A percentile compares a stretch with the other conserved stretches of the same genome.
phyloP scores from a whole-genome alignment of 2,113 vertebrate genomes.

The Xiphophorus couchianus region DNA sequence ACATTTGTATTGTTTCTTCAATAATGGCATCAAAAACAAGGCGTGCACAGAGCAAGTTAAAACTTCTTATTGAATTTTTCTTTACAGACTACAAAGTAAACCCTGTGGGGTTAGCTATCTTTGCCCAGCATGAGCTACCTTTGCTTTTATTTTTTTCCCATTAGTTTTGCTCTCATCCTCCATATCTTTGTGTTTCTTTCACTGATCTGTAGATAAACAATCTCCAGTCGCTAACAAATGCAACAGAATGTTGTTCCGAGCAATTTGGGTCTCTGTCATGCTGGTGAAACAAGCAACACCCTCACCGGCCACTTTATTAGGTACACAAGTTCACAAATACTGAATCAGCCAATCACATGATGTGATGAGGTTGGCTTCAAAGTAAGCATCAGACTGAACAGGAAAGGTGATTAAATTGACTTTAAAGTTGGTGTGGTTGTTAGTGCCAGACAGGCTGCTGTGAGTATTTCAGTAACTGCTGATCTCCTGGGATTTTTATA shows the following conservation, averaged over 20 bases:
- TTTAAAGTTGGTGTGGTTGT: neutral
- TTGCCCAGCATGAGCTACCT: slow-evolving; percentile 1
- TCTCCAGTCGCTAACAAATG: slow-evolving; percentile 19
- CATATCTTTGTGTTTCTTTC: neutral
- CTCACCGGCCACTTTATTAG: neutral
- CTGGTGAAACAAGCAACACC: too few relatives aligned
- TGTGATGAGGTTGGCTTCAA: neutral
- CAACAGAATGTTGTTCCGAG: slow-evolving; percentile 18
- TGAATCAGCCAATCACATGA: neutral
- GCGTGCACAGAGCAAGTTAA: neutral
- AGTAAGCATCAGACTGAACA: neutral
- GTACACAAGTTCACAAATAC: neutral
- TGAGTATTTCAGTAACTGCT: too few relatives aligned
- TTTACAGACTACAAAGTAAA: slow-evolving; percentile 22
- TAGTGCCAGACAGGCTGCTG: too few relatives aligned
- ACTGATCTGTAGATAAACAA: slow-evolving; percentile 16
- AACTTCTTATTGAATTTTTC: slow-evolving; percentile 8
- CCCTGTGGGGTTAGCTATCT: neutral
- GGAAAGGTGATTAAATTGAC: neutral
- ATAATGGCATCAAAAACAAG: neutral
- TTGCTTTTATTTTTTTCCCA: neutral
- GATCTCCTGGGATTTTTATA: too few relatives aligned
- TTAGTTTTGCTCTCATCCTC: slow-evolving; percentile 1
- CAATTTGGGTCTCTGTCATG: slow-evolving; percentile 1
- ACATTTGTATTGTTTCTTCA: neutral